Evolutionary conservation across 2,888 invertebrate species (phyloP).

Genomic region (Harpalus rubripes): DNA sequence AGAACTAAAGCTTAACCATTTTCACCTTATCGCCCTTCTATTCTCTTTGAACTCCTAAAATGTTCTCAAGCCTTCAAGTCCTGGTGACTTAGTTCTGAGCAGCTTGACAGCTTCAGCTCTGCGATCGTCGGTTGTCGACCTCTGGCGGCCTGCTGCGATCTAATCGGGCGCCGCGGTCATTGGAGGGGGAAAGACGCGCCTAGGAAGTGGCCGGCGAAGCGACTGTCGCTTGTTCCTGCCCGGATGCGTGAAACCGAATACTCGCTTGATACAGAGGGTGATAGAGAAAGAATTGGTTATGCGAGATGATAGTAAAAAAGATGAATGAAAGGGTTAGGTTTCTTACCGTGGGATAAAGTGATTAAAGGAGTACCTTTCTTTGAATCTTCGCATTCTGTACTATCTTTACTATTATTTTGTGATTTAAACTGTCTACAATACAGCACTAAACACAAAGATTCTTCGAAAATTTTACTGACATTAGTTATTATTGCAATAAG

Average conservation of each 20-base stretch:
- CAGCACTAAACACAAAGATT: too few relatives aligned
- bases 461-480: too few relatives aligned
- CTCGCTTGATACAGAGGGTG: constrained; percentile 6
- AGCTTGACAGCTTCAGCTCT: background rate
- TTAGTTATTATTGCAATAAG: too few relatives aligned
- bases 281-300: constrained; percentile 18
- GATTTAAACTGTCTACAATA: too few relatives aligned
- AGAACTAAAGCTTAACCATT: background rate
- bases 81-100: constrained; percentile 40
- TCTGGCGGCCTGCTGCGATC: constrained; percentile 37
- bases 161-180: background rate
- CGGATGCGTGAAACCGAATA: constrained; percentile 42
- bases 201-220: constrained; percentile 32
- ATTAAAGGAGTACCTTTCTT: too few relatives aligned
- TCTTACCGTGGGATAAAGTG: background rate
- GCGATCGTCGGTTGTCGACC: constrained; percentile 52
- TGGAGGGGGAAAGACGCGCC: constrained; percentile 6
- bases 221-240: constrained; percentile 39
- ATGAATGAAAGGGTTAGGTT: background rate
- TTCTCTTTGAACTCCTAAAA: background rate
- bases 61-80: background rate
- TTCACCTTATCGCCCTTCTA: background rate
- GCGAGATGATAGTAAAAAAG: background rate
- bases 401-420: too few relatives aligned
- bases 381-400: too few relatives aligned